Evolutionary conservation across 2,113 vertebrate genomes (phyloP).

Genomic region (Osmerus mordax): DNA sequence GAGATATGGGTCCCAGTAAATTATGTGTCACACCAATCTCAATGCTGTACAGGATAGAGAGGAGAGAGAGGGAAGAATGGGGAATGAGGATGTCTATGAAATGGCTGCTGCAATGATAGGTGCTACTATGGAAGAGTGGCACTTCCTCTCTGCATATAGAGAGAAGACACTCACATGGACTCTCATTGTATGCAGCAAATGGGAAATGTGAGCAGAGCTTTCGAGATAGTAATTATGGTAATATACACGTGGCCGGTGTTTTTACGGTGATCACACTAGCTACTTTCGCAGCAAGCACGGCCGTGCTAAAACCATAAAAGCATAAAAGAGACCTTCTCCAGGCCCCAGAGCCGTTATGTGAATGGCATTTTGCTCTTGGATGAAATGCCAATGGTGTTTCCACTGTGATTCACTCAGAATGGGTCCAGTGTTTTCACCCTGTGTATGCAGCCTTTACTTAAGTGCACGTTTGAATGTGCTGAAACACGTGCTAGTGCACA

Average conservation of each 20-base stretch:
- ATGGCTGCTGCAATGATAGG: no score
- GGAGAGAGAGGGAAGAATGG: not conserved
- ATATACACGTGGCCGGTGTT: not conserved
- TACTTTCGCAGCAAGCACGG: not conserved
- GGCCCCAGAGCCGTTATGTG: not conserved
- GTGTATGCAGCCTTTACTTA: no score
- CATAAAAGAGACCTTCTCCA: not conserved
- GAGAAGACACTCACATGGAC: conserved; percentile 3
- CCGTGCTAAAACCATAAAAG: not conserved
- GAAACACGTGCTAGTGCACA: no score
- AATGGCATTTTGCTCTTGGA: conserved; percentile 1
- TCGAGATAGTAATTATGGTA: not conserved
- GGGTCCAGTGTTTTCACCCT: not conserved
- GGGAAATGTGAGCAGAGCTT: not conserved
- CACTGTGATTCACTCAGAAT: not conserved
- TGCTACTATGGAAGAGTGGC: no score
- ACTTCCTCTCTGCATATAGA: not conserved
- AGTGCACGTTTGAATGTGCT: no score
- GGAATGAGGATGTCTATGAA: no score
- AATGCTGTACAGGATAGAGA: not conserved
- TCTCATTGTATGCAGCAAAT: not conserved
- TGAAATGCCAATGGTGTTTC: conserved; percentile 3
- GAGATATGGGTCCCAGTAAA: conserved; percentile 35
- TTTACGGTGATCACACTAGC: not conserved
- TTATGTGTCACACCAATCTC: conserved; percentile 16